Evolutionary conservation across 2,797 vertebrate genomes (phyloP).

Genomic region (Phylloscopus collybita): DNA sequence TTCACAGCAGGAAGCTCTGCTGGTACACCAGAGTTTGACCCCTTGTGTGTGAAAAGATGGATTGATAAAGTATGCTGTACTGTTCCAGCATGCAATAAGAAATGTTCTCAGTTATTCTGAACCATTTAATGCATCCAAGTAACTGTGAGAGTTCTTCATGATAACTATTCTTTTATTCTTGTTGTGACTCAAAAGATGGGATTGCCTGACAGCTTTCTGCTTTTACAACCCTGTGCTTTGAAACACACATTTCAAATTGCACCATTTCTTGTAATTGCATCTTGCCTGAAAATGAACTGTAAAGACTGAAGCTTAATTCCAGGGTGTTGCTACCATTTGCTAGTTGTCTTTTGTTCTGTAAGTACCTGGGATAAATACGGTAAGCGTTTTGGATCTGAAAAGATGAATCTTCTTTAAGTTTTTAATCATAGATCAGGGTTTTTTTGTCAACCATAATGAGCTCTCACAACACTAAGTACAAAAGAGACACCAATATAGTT

Average conservation of each 20-base stretch:
- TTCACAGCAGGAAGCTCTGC: background rate
- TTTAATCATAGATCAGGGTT: fast-evolving
- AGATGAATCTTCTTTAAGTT: background rate
- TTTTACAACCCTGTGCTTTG: background rate
- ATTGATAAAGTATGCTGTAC: background rate
- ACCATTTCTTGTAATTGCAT: background rate
- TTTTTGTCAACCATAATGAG: background rate
- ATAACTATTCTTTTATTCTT: background rate
- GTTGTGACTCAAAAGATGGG: background rate
- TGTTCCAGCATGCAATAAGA: background rate
- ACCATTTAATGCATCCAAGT: background rate
- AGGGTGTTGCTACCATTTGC: background rate
- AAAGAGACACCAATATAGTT: background rate
- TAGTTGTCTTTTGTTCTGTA: background rate
- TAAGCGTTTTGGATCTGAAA: background rate
- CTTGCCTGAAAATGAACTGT: background rate
- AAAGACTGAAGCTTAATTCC: background rate
- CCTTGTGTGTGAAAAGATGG: background rate
- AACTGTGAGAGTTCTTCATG: background rate
- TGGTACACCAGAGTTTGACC: background rate
- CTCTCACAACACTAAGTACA: background rate
- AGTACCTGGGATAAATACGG: background rate
- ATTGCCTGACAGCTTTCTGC: background rate
- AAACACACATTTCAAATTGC: background rate
- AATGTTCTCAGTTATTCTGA: background rate